phyloP scores from a whole-genome alignment of 2,797 vertebrate genomes.

The Mus spretus region DNA sequence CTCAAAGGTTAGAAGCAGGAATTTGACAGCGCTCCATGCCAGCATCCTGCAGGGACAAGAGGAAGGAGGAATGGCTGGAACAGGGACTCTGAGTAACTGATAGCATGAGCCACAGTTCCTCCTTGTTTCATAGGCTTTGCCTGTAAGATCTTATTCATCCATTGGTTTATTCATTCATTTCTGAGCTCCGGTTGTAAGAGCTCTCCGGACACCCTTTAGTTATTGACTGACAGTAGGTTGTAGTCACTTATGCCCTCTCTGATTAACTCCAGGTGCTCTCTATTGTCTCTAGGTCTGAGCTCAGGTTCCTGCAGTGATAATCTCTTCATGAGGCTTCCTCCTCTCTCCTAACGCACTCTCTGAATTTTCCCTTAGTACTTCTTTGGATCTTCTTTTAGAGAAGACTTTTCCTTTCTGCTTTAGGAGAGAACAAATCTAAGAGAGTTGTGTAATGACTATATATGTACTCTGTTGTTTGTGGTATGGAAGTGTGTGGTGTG shows the following conservation, averaged over 20 bases:
- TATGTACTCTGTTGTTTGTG: background rate
- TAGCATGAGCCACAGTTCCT: background rate
- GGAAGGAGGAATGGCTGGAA: background rate
- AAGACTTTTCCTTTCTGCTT: background rate
- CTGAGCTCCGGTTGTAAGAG: constrained; percentile 24
- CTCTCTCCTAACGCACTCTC: background rate
- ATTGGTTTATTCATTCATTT: background rate
- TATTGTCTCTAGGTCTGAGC: background rate
- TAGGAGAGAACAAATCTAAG: background rate
- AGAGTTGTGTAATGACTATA: background rate
- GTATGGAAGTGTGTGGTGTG: background rate
- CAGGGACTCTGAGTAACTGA: background rate
- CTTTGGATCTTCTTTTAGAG: background rate
- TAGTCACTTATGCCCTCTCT: background rate
- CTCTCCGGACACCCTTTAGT: background rate
- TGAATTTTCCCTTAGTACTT: background rate
- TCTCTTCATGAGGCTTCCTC: background rate
- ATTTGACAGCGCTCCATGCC: background rate
- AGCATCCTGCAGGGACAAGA: background rate
- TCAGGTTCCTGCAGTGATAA: background rate
- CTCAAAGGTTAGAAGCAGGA: background rate
- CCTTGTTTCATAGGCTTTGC: background rate
- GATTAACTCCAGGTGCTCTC: background rate
- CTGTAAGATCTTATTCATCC: background rate
- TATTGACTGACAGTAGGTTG: background rate